Evolutionary conservation across 2,113 vertebrate genomes (phyloP).

Genomic region (Ptychochromis oligacanthus): DNA sequence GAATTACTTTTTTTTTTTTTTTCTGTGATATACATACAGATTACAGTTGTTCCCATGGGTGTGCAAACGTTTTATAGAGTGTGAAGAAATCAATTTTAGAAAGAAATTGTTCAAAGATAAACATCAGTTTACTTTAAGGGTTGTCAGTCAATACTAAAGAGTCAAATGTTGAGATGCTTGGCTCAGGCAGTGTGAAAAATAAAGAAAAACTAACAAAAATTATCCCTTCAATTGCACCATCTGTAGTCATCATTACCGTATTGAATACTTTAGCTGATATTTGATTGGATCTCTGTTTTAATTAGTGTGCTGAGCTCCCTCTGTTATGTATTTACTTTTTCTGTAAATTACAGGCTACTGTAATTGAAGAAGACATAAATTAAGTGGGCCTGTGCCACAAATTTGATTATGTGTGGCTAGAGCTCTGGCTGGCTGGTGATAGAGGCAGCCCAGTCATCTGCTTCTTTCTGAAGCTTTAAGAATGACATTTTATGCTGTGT

Average conservation of each 20-base stretch:
- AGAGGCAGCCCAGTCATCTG: slow-evolving; percentile 12
- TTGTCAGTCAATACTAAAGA: neutral
- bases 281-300: slow-evolving; percentile 10
- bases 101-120: neutral
- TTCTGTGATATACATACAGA: neutral
- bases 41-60: neutral
- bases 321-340: slow-evolving; percentile 30
- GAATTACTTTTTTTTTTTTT: neutral
- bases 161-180: neutral
- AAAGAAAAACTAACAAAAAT: neutral
- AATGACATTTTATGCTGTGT: slow-evolving; percentile 50
- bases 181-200: neutral
- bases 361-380: slow-evolving; percentile 46
- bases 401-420: slow-evolving; percentile 10
- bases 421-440: slow-evolving; percentile 33
- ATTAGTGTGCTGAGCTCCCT: slow-evolving; percentile 8
- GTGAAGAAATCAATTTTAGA: neutral
- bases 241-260: neutral
- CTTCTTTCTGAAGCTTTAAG: slow-evolving; percentile 28
- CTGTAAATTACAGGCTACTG: slow-evolving; percentile 34
- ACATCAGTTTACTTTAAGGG: neutral
- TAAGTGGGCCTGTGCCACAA: slow-evolving; percentile 17
- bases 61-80: neutral
- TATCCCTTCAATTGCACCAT: neutral
- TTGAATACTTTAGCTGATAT: slow-evolving; percentile 2